phyloP scores from a whole-genome alignment of 2,797 vertebrate genomes.

The Paguma larvata region DNA sequence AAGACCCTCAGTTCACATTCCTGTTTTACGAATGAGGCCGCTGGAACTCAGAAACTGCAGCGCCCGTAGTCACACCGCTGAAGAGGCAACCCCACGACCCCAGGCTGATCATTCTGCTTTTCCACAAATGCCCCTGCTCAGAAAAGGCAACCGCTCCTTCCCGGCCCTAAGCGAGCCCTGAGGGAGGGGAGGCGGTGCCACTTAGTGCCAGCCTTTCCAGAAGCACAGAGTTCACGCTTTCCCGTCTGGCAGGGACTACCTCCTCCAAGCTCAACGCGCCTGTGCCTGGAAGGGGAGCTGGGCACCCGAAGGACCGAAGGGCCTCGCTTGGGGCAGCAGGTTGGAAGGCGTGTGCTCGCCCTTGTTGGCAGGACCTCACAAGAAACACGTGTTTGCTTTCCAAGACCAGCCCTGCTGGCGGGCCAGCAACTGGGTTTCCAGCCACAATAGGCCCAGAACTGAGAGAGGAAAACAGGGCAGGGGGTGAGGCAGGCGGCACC shows the following conservation, averaged over 20 bases:
- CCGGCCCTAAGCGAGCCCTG: not conserved
- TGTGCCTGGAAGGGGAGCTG: not conserved
- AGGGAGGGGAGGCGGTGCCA: fast-evolving
- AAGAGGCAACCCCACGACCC: not conserved
- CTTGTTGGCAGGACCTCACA: not conserved
- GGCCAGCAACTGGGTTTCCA: not conserved
- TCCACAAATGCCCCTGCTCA: not conserved
- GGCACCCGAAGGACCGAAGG: fast-evolving
- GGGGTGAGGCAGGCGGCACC: not conserved
- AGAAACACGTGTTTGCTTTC: not conserved
- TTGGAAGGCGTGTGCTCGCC: not conserved
- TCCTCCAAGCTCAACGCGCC: not conserved
- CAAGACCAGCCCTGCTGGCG: not conserved
- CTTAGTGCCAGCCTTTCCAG: not conserved
- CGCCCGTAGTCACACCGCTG: not conserved
- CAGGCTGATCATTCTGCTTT: not conserved
- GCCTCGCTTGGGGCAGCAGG: not conserved
- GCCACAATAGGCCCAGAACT: not conserved
- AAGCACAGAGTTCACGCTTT: not conserved
- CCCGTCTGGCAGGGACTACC: not conserved
- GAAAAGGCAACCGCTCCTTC: not conserved
- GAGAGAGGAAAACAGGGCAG: not conserved
- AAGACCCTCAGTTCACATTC: not conserved
- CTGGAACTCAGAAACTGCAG: not conserved
- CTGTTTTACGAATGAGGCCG: not conserved